Evolutionary conservation across 1,140 invertebrate genomes (phyloP), one percentile per base, ranked within the genome.

Genomic region (Leptinotarsa lineolata): DNA sequence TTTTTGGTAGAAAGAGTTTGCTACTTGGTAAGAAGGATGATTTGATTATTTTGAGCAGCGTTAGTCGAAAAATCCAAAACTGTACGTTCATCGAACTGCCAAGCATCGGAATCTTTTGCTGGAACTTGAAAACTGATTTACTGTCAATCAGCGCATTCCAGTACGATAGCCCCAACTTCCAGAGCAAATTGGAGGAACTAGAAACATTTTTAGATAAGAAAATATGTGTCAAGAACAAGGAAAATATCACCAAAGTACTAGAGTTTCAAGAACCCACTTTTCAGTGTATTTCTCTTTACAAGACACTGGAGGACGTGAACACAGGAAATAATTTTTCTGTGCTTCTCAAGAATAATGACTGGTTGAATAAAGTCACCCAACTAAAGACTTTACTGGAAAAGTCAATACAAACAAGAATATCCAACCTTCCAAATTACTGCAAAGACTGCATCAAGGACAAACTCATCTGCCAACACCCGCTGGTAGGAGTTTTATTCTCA

Each of bases 401-500:
- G 22, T 91, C 93, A 74, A 86, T 95, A 18, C 84, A 87, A 83
- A 81, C 88, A 73, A 84, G 94, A 78, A 85, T 93, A 73, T 78
- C 84, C 70, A 89, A 86, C 77, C 91, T 92, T 74, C 90, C 92
- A 20, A 84, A 88, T 61, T 87, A 86, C 82, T 95, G 93, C 80
- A 88, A 88, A 81, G 82, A 86, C 59, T 94, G 92, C 81, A 83
- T 90, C 59, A 80, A 74, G 76, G 73, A 74, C n/a, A 72, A 78
- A 72, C 74, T 74, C 22, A 79, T 81, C 30, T 92, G 90, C 82
- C 72, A 74, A 67, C 95, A 97, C 86, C 87, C 93, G 20, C 92
- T 92, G 84, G 85, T 95, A 54, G 95, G 92, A 45, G 85, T 99
- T 74, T 86, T 98, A 77, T 99, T 98, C 88, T 99, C 97, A 79